phyloP scores from a whole-genome alignment of 2,113 vertebrate species.

The Corythaeola cristata region DNA sequence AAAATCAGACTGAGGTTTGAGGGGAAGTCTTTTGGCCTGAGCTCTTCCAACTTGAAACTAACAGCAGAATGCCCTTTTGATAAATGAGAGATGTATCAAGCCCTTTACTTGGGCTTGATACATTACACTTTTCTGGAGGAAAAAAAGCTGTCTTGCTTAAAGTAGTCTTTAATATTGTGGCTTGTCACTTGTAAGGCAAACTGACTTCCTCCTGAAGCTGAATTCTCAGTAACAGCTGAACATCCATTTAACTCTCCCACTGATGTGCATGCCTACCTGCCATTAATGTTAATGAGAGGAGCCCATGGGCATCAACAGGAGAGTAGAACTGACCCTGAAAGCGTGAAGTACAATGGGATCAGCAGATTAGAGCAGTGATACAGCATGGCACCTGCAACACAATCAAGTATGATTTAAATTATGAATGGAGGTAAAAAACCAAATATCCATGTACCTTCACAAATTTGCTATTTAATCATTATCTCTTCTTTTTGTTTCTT shows the following conservation, averaged over 20 bases:
- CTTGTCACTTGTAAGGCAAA: background rate
- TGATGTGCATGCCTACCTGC: background rate
- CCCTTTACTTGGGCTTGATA: background rate
- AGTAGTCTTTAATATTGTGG: background rate
- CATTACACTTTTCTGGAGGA: background rate
- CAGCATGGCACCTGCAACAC: background rate
- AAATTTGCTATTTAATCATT: background rate
- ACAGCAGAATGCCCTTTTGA: background rate
- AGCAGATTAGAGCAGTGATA: background rate
- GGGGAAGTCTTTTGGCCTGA: background rate
- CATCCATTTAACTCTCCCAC: background rate
- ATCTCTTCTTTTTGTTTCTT: background rate
- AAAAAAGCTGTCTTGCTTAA: background rate
- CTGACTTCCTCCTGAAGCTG: background rate
- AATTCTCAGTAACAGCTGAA: background rate
- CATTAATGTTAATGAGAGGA: background rate
- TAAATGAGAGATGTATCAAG: background rate
- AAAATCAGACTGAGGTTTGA: background rate
- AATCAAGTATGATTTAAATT: background rate
- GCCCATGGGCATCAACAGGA: background rate
- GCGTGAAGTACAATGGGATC: background rate
- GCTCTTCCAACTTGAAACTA: background rate
- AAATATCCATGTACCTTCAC: background rate
- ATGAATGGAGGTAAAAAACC: background rate
- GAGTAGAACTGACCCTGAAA: background rate